Conservation (phyloP, 2,888 invertebrate genomes). For the Iphiclides podalirius region DNA sequence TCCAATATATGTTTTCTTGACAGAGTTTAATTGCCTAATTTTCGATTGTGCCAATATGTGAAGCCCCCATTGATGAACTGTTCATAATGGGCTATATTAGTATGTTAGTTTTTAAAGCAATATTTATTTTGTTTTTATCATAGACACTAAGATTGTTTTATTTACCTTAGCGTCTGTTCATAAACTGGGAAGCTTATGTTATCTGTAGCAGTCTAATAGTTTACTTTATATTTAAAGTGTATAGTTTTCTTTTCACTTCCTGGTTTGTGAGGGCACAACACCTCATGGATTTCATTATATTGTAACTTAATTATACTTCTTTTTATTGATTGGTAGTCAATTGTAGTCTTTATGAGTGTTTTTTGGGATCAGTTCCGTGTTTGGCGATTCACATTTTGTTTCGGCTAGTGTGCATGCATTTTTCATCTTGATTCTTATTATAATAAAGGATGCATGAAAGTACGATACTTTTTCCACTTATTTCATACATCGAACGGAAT, state of each 20-base stretch:
- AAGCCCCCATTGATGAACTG: conserved; percentile 1
- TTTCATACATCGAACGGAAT: conserved; percentile 30
- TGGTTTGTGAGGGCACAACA: conserved; percentile 36
- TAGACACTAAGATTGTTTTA: conserved; percentile 45
- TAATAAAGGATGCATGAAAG: no score
- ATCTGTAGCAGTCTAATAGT: conserved; percentile 18
- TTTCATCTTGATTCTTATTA: background rate
- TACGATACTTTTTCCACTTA: conserved; percentile 13
- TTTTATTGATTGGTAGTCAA: conserved; percentile 31
- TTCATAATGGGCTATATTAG: conserved; percentile 12
- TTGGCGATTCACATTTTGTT: background rate
- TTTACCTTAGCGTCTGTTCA: conserved; percentile 19
- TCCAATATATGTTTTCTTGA: background rate
- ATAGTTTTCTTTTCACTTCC: conserved; percentile 47
- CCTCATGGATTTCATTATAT: conserved; percentile 1
- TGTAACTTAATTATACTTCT: conserved; percentile 14
- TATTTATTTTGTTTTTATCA: conserved; percentile 49
- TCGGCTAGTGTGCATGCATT: background rate
- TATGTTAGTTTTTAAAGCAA: conserved; percentile 18
- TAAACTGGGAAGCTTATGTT: conserved; percentile 26
- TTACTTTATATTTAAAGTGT: conserved; percentile 50
- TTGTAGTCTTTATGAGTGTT: conserved; percentile 22
- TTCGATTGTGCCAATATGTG: conserved; percentile 22
- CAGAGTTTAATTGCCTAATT: conserved; percentile 14
- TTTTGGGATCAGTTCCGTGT: conserved; percentile 18